Percentiles rank a stretch among this genome's conserved stretches.
Evolutionary conservation across 1,140 invertebrate genomes (phyloP).

Genomic region (Cepaea nemoralis): DNA sequence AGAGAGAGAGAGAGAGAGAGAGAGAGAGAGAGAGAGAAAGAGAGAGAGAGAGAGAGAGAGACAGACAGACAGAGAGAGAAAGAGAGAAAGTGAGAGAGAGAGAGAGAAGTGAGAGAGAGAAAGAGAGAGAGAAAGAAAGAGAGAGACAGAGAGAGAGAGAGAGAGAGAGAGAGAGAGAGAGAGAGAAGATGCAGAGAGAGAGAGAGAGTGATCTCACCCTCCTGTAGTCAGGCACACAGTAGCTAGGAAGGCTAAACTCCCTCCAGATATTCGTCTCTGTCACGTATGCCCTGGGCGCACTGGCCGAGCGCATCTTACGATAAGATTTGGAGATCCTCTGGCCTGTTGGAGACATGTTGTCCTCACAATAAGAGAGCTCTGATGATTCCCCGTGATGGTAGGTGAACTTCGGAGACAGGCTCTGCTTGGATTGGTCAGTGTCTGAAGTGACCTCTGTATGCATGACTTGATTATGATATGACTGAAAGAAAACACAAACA

Average conservation of each 20-base stretch:
- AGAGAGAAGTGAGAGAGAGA: no score
- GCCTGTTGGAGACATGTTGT: background rate
- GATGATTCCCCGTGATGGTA: background rate
- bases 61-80: no score
- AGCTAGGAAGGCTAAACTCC: background rate
- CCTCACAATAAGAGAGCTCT: background rate
- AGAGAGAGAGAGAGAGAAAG: no score
- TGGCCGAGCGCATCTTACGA: background rate
- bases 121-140: no score
- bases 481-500: background rate
- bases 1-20: no score
- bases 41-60: no score
- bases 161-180: no score
- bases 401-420: background rate
- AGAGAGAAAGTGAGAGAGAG: no score
- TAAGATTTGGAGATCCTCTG: background rate
- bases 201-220: background rate
- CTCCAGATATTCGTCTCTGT: background rate
- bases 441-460: background rate
- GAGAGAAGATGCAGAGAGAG: no score
- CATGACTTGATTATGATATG: background rate
- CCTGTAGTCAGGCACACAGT: background rate
- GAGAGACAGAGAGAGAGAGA: no score
- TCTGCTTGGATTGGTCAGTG: background rate
- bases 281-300: background rate